Base-by-base conservation (phyloP, 1,140 invertebrate genomes). In the Drosophila simulans region DNA sequence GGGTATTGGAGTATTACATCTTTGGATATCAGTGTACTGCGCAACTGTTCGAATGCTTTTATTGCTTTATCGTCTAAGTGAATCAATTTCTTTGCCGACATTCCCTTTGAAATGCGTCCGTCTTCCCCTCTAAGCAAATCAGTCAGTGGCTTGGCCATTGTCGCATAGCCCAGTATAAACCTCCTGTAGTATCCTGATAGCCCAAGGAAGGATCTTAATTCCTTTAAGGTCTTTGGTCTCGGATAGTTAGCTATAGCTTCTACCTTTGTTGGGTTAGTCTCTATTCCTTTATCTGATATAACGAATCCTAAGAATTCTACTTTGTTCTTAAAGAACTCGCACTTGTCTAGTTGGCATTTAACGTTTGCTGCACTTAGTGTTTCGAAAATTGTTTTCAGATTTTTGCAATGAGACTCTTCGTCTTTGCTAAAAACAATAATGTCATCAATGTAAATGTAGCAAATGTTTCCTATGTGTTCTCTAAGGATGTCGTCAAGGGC, bases 261-360 rank as follows among this genome's bases (percentile, higher is more conserved):
- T 49, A n/a, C 22, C 5, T 31, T 25, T 49, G 12, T 27, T 25
- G 25, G n/a, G 13, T 17, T 34, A 34, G 40, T 43, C 7, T 43
- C 15, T 17, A 43, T 43, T 43, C 40, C 15, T 20, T 43, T 37
- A 37, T 37, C 35, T 13, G 35, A 37, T 37, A 13, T 13, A 12
- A 37, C 35, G 4, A 37, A 37, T 12, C 48, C 27, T 17, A 51
- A 34, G 27, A 51, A 51, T n/a, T 15, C 13, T 15, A 34, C n/a
- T 51, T 17, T 34, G 11, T 45, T 45, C 12, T 45, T 13, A 11
- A 10, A 45, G 17, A 45, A 45, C 20, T 45, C 11, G 11, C 20
- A 45, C 43, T 25, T 45, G 43, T 45, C 43, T 22, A 45, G 20
- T 22, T 22, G 42, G 17, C 42, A 45, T 45, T 22, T 45, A 12